Evolutionary conservation across 1,140 invertebrate species (phyloP).

Genomic region (Luehdorfia chinensis): DNA sequence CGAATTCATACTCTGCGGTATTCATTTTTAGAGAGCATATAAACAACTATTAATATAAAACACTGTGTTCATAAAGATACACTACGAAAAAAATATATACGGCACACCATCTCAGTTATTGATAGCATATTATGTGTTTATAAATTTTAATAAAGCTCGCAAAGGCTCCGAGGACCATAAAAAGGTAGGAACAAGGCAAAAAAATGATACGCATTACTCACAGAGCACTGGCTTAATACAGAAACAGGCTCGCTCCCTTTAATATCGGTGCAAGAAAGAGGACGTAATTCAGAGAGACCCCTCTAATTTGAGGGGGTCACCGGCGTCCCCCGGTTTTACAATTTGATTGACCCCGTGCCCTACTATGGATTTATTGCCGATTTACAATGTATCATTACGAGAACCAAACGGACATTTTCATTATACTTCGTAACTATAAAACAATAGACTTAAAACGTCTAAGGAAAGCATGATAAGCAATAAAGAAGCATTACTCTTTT

Average conservation of each 20-base stretch:
- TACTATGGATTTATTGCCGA: conserved; percentile 12
- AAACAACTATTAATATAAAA: too few relatives aligned
- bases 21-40: too few relatives aligned
- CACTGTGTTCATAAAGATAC: too few relatives aligned
- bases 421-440: too few relatives aligned
- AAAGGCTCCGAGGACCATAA: conserved; percentile 32
- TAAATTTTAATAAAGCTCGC: conserved; percentile 61
- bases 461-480: too few relatives aligned
- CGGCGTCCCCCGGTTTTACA: conserved; percentile 29
- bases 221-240: conserved; percentile 42
- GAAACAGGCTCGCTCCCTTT: conserved; percentile 29
- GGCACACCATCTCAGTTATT: conserved; percentile 28
- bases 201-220: conserved; percentile 62
- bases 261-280: conserved; percentile 48
- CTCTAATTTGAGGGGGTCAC: conserved; percentile 43
- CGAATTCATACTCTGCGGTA: too few relatives aligned
- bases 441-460: too few relatives aligned
- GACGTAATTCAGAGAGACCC: conserved; percentile 36
- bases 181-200: conserved; percentile 49
- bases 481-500: too few relatives aligned
- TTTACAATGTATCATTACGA: conserved; percentile 9
- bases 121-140: conserved; percentile 50
- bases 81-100: conserved; percentile 5
- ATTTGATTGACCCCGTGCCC: conserved; percentile 41
- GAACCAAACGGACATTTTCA: conserved; percentile 1